phyloP scores from a whole-genome alignment of 37 sponge, comb jelly and placozoan genomes.

The Hormiphora californensis region DNA sequence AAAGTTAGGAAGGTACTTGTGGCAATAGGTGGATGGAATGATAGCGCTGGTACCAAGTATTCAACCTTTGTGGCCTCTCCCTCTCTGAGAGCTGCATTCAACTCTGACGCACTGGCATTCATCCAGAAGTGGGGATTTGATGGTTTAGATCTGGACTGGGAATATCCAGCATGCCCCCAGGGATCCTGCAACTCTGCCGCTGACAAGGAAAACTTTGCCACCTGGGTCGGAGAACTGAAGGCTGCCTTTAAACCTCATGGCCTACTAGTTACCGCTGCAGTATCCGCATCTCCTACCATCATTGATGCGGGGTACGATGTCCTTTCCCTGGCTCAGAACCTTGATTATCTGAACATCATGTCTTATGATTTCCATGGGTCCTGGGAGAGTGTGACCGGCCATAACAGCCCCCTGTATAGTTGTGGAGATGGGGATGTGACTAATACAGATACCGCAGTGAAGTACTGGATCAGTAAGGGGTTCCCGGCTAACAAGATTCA shows the following conservation, averaged over 20 bases:
- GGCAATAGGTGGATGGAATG: constrained; percentile 3
- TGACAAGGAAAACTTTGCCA: background rate
- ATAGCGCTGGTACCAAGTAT: constrained; percentile 1
- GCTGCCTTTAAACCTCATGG: constrained; percentile 7
- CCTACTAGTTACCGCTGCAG: background rate
- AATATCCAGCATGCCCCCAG: background rate
- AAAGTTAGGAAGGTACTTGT: background rate
- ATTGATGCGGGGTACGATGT: constrained; percentile 3
- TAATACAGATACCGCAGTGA: background rate
- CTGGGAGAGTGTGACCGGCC: background rate
- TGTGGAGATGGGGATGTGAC: background rate
- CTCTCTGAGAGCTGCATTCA: background rate
- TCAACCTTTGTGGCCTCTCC: background rate
- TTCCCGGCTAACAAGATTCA: background rate
- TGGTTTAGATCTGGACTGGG: constrained; percentile 13
- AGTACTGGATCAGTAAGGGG: background rate
- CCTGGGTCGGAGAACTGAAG: background rate
- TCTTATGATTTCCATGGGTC: background rate
- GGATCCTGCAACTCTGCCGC: background rate
- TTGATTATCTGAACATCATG: background rate
- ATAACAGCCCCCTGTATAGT: background rate
- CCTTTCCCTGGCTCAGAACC: background rate
- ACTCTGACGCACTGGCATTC: background rate
- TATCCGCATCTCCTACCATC: background rate
- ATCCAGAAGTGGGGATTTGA: background rate